phyloP scores from a whole-genome alignment of 2,113 vertebrate genomes.

The Calyptomena viridis region DNA sequence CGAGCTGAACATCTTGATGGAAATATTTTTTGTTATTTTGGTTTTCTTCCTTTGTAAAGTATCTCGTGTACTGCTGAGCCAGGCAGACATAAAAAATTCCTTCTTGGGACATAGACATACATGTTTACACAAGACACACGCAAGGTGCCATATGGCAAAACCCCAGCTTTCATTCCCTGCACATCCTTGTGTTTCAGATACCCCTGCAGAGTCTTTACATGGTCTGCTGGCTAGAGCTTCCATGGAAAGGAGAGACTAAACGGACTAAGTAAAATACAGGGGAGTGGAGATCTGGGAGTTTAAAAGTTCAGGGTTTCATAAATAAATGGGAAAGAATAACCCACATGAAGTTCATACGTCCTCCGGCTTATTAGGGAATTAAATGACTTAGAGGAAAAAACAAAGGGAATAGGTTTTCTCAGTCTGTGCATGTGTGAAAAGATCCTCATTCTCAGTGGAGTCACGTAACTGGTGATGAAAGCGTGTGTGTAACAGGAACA shows the following conservation, averaged over 20 bases:
- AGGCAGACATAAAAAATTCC: conserved; percentile 11
- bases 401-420: not conserved
- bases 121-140: conserved; percentile 9
- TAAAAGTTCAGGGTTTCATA: conserved; percentile 49
- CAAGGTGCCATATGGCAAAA: conserved; percentile 51
- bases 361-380: not conserved
- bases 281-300: not conserved
- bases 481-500: not conserved
- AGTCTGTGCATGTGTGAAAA: not conserved
- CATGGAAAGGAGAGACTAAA: conserved; percentile 14
- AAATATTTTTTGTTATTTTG: not conserved
- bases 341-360: not conserved
- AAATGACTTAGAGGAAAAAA: not conserved
- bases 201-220: not conserved
- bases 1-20: not conserved
- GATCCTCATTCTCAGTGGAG: not conserved
- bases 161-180: conserved; percentile 16
- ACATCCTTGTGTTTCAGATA: conserved; percentile 34
- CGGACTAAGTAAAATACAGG: not conserved
- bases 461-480: not conserved
- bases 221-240: conserved; percentile 41
- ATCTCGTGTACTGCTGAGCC: not conserved
- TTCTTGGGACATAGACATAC: not conserved
- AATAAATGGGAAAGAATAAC: conserved; percentile 26
- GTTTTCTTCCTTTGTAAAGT: not conserved